Base-by-base conservation (phyloP, 1,140 invertebrate species). In the Nixonia krombeini region DNA sequence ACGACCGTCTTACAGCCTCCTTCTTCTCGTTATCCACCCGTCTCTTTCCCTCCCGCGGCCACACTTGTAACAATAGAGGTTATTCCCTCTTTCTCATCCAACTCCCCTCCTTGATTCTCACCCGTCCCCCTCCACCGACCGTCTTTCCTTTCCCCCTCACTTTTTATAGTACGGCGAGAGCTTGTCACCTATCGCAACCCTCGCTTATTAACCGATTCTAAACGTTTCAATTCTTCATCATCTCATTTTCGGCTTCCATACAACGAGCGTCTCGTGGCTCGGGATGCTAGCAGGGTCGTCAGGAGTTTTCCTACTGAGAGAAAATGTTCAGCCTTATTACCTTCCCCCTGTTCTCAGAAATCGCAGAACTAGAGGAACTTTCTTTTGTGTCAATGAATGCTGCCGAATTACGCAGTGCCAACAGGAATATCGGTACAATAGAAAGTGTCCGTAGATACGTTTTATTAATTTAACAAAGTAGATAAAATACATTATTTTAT, bases 101-200 rank as follows among this genome's bases (percentile, higher is more conserved):
- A 28, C 23, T 55, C 61, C 63, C 50, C 56, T 40, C 50, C 18
- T 41, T 21, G 4, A 26, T 42, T 50, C 31, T 38, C 41, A 55
- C 56, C 58, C 37, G 51, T 69, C 40, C 46, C n/a, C n/a, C n/a
- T 56, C 38, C 49, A 56, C 29, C 41, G 31, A 26, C 42, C 35
- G 51, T 33, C 10, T 33, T 25, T 15, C 41, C 10, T 26, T 26
- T 31, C 42, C 56, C 49, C 38, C 21, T 49, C 55, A 41, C 56
- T 67, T 72, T 81, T 79, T 81, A 75, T 57, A 58, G 52, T 13
- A 16, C 35, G 18, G 16, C 44, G 71, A 70, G 75, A 80, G 72
- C 77, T 79, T 81, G 76, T 81, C 80, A 82, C 79, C 78, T 80
- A 75, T 72, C 49, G 52, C 42, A 44, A 68, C 63, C 64, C 69